Base-by-base conservation (phyloP, 2,797 vertebrate species). In the Acridotheres tristis region DNA sequence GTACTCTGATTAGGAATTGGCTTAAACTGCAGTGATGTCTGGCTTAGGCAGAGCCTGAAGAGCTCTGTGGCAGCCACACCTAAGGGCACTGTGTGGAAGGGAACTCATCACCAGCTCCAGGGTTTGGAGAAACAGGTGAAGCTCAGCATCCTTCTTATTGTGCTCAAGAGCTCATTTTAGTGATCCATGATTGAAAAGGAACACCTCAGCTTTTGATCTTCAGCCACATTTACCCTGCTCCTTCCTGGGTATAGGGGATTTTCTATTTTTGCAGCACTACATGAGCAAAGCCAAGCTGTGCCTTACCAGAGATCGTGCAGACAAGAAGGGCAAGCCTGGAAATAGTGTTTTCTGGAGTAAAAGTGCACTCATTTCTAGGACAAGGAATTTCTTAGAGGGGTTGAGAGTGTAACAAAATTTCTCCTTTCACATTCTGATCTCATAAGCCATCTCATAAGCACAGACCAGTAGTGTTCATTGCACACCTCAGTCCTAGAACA, bases 201-300 rank as follows among this genome's bases (percentile, higher is more conserved):
- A 16, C 11, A 53, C 12, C 4, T 11, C 54, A 16, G 7, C 17
- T 77, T 83, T 77, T 57, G 26, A 20, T 83, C 36, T 62, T 50
- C 0, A 0, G 10, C 26, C 34, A 11, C 40, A 16, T 79, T 76
- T 85, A 76, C 54, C 11, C 30, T 14, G 0, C 15, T 51, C 5
- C 16, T 67, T 63, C 66, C 59, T 69, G 25, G 25, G 9, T 72
- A 32, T 50, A 19, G 36, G 3, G 11, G 18, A 26, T 73, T 47
- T 42, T 68, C 19, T 27, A 23, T 32, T 71, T 54, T 76, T 66
- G 26, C 1, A 4, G 14, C 40, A 20, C 8, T 23, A 13, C 9
- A 1, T 7, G 25, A 88, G 23, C 25, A 67, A 21, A 15, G 15
- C 27, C 4, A 25, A 43, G 27, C 40, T 59, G 17, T n/a, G 43